These are phyloP conservation scores for Mesorhabditis belari DNA, from an alignment of 2,888 invertebrate genomes.

Conservation along the genomic window DNA sequence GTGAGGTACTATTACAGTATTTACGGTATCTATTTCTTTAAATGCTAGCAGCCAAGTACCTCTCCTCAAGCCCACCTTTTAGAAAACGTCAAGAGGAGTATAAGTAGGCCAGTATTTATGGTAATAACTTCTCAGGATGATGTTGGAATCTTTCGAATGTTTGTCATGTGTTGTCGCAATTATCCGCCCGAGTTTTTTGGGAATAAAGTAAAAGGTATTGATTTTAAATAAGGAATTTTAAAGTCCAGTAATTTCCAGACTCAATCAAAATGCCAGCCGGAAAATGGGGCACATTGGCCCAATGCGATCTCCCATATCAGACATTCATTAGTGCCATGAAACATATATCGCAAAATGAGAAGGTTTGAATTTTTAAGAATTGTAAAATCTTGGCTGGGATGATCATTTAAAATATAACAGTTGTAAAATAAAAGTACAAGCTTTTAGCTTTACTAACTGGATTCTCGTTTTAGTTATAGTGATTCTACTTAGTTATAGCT, in stretches of 20 bases:
- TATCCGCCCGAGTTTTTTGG: conserved; percentile 6
- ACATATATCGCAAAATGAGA: conserved; percentile 49
- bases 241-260: not conserved
- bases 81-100: too few relatives aligned
- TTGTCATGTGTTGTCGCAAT: conserved; percentile 33
- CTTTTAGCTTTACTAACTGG: too few relatives aligned
- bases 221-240: too few relatives aligned
- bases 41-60: too few relatives aligned
- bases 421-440: too few relatives aligned
- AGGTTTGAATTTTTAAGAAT: conserved; percentile 7
- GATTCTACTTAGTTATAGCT: too few relatives aligned
- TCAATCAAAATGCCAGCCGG: conserved; percentile 41
- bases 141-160: not conserved
- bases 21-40: too few relatives aligned
- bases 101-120: too few relatives aligned
- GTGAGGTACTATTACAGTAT: too few relatives aligned
- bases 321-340: conserved; percentile 53
- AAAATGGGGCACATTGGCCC: conserved; percentile 53
- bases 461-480: too few relatives aligned
- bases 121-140: not conserved
- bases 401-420: not conserved
- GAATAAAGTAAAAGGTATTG: too few relatives aligned
- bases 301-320: conserved; percentile 53
- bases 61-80: too few relatives aligned
- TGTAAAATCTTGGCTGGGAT: not conserved